These are phyloP conservation scores for Poecile montanus DNA, from an alignment of 2,797 vertebrate genomes.

Conservation along the genomic window DNA sequence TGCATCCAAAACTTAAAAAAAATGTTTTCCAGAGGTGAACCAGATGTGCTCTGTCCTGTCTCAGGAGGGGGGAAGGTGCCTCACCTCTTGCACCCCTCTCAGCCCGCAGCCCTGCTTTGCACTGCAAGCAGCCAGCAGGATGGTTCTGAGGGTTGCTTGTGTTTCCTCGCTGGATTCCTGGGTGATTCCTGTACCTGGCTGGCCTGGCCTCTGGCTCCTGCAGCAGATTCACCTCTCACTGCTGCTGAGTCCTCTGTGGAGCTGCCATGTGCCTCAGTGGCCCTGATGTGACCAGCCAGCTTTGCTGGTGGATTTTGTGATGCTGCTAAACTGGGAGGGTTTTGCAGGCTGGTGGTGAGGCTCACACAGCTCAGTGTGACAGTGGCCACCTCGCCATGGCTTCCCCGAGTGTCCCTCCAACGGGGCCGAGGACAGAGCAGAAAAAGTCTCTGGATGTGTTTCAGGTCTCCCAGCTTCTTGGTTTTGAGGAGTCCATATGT, in stretches of 20 bases:
- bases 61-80: background rate
- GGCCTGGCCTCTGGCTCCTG: background rate
- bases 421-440: background rate
- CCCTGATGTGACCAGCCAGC: background rate
- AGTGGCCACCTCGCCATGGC: accelerated
- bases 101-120: background rate
- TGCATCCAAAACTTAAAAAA: constrained; percentile 43
- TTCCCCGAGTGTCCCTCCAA: background rate
- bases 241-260: background rate
- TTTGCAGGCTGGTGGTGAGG: background rate
- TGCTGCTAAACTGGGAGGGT: accelerated
- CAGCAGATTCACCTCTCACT: background rate
- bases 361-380: accelerated
- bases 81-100: background rate
- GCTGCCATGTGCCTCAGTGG: accelerated
- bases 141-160: background rate
- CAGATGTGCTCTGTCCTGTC: background rate
- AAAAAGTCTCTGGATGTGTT: background rate
- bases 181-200: background rate
- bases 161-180: background rate
- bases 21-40: constrained; percentile 45
- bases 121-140: accelerated
- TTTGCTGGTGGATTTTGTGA: accelerated
- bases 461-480: background rate
- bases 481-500: background rate